A percentile compares a stretch with the other conserved stretches of the same genome.
Evolutionary conservation across 1,140 invertebrate genomes (phyloP).

Genomic region (Leptopilina boulardi): DNA sequence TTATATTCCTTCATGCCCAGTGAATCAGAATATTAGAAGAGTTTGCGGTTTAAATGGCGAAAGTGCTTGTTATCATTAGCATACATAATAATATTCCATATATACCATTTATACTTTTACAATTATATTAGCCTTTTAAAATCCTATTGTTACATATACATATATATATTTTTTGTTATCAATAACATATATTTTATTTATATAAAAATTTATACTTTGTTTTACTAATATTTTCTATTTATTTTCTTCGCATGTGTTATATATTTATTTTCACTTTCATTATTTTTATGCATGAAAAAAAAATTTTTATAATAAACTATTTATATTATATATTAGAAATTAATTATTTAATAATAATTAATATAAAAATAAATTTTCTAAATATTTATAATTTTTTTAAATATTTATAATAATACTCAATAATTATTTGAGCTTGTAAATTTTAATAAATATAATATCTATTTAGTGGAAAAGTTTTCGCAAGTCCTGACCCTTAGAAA

Average conservation of each 20-base stretch:
- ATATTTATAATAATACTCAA: too few relatives aligned
- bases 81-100: constrained; percentile 22
- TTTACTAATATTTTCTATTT: background rate
- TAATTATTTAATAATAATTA: too few relatives aligned
- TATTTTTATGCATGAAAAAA: too few relatives aligned
- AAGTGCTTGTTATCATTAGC: constrained; percentile 53
- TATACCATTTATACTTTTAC: background rate
- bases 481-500: background rate
- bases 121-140: background rate
- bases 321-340: too few relatives aligned
- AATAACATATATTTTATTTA: background rate
- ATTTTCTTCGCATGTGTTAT: too few relatives aligned
- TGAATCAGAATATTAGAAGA: constrained; percentile 43
- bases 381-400: too few relatives aligned
- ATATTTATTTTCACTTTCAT: too few relatives aligned
- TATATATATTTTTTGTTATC: background rate
- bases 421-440: background rate
- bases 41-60: constrained; percentile 48
- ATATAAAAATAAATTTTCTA: too few relatives aligned
- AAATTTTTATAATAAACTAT: too few relatives aligned
- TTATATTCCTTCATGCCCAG: constrained; percentile 53
- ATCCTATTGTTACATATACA: background rate
- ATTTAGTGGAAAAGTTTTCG: background rate
- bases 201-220: background rate
- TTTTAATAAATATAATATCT: background rate